A percentile compares a stretch with the other conserved stretches of the same genome.
Evolutionary conservation across 1,140 invertebrate genomes (phyloP).

Genomic region (Grapholita molesta): DNA sequence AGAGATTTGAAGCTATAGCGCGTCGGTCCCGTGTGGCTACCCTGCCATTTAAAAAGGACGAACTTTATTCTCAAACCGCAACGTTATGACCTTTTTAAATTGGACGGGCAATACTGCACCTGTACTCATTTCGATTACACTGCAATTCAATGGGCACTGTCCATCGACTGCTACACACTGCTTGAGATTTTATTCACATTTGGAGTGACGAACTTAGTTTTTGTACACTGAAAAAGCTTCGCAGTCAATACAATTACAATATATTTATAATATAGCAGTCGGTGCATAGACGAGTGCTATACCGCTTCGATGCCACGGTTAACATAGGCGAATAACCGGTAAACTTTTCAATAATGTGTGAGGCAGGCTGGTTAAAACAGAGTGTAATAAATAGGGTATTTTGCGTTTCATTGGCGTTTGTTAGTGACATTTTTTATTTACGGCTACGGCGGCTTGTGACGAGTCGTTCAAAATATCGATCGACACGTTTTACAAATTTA

Average conservation of each 20-base stretch:
- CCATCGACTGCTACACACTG: background rate
- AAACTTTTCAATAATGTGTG: background rate
- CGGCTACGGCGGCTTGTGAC: background rate
- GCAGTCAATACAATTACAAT: background rate
- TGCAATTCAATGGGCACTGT: background rate
- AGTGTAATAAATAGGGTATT: background rate
- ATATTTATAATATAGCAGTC: background rate
- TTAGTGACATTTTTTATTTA: background rate
- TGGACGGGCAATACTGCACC: background rate
- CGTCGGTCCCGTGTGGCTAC: conserved; percentile 24
- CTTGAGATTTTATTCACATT: background rate
- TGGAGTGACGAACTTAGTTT: background rate
- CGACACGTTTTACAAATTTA: background rate
- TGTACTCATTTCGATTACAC: background rate
- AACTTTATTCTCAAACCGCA: background rate
- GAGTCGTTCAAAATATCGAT: background rate
- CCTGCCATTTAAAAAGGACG: background rate
- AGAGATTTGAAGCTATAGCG: conserved; percentile 70
- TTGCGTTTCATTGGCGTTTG: background rate
- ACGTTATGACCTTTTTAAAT: background rate
- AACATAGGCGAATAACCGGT: background rate
- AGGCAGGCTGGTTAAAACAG: background rate
- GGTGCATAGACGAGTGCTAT: background rate
- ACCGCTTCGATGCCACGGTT: background rate
- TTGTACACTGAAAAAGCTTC: background rate